A percentile compares a stretch with the other conserved stretches of the same genome.
These are phyloP conservation scores for Parapristionchus giblindavisi DNA, from an alignment of 2,888 invertebrate genomes.

Conservation along the genomic window DNA sequence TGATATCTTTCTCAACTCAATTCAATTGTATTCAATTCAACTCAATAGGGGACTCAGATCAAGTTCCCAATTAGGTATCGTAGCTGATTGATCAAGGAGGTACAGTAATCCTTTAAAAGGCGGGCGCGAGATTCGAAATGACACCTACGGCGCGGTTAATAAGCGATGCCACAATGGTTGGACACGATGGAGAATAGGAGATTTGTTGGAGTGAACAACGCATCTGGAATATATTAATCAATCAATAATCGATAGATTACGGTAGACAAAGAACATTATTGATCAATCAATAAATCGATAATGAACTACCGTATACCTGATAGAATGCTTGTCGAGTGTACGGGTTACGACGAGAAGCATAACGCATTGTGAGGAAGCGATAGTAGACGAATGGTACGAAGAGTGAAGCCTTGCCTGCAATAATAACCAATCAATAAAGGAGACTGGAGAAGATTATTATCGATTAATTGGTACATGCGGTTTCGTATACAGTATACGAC, in stretches of 20 bases:
- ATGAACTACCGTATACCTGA: conserved; percentile 16
- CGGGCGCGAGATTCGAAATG: conserved; percentile 82
- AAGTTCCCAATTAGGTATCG: conserved; percentile 18
- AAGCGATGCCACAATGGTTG: conserved; percentile 76
- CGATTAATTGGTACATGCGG: background rate
- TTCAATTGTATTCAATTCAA: too few species aligned
- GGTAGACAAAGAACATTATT: background rate
- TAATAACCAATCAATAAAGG: conserved; percentile 32
- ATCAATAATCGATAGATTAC: background rate
- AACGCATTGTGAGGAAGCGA: conserved; percentile 90
- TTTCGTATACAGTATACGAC: background rate
- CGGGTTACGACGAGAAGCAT: conserved; percentile 92
- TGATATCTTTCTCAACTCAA: too few species aligned
- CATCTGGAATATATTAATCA: conserved; percentile 81
- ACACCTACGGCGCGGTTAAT: conserved; percentile 78
- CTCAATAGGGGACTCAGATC: too few species aligned
- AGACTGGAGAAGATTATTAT: too few species aligned
- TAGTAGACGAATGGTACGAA: conserved; percentile 95
- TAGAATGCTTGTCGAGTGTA: conserved; percentile 81
- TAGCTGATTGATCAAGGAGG: conserved; percentile 1
- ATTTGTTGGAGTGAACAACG: conserved; percentile 79
- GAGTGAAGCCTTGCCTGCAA: conserved; percentile 87
- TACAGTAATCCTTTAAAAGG: too few species aligned
- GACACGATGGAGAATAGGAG: conserved; percentile 79
- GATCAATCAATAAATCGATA: background rate